Conservation (phyloP, 2,113 vertebrate genomes). For the Myotis brandtii region DNA sequence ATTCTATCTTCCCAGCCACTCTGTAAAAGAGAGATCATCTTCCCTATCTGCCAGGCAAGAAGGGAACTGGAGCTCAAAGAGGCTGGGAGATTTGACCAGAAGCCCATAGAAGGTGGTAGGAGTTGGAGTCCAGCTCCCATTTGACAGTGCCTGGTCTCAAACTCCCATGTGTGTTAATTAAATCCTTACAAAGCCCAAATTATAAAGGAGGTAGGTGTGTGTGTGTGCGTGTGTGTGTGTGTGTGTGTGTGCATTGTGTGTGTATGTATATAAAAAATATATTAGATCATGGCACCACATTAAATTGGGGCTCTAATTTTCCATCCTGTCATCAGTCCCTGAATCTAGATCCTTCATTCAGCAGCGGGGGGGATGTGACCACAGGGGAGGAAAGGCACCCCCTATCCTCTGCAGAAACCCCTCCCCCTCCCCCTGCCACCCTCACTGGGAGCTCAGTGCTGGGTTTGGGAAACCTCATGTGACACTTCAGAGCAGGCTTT, state of each 20-base stretch:
- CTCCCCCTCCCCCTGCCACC: neutral
- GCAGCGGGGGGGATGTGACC: neutral
- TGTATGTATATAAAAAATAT: neutral
- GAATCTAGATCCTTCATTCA: slow-evolving; percentile 21
- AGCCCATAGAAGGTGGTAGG: neutral
- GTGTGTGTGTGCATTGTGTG: neutral
- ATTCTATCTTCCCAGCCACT: neutral
- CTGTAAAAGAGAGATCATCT: neutral
- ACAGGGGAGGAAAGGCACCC: neutral
- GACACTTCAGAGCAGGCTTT: slow-evolving; percentile 67
- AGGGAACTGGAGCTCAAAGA: neutral
- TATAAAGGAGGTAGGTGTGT: neutral
- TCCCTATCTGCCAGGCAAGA: neutral
- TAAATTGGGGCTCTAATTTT: neutral
- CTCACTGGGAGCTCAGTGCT: slow-evolving; percentile 45
- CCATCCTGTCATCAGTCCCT: neutral
- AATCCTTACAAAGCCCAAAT: neutral
- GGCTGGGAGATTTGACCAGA: neutral
- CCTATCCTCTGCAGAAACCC: neutral
- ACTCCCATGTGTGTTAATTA: neutral
- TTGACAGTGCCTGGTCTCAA: neutral
- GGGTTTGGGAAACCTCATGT: slow-evolving; percentile 67
- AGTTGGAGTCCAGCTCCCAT: neutral
- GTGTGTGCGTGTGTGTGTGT: neutral
- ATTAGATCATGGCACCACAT: neutral